Evolutionary conservation across 2,888 invertebrate genomes (phyloP).

Genomic region (Pseudeuparius sepicola): DNA sequence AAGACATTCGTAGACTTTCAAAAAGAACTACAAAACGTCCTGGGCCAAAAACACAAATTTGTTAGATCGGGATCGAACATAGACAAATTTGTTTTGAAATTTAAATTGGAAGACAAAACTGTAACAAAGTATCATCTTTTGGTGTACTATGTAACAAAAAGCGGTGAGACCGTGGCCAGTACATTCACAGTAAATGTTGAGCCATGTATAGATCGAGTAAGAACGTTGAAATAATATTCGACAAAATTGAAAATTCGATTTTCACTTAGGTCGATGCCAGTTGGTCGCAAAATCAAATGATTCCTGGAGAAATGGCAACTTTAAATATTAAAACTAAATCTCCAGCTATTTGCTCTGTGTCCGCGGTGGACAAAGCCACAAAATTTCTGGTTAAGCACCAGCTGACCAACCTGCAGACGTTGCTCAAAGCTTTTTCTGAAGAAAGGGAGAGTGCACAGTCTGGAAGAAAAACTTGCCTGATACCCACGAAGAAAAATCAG

Average conservation of each 20-base stretch:
- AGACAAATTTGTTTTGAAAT: constrained; percentile 39
- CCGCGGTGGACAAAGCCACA: constrained; percentile 48
- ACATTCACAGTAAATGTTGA: constrained; percentile 43
- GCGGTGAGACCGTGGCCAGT: constrained; percentile 48
- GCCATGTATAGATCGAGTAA: constrained; percentile 41
- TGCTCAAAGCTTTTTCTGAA: constrained; percentile 28
- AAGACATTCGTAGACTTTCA: constrained; percentile 26
- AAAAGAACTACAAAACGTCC: constrained; percentile 28
- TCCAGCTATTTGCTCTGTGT: constrained; percentile 47
- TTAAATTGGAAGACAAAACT: constrained; percentile 41
- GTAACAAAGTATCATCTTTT: constrained; percentile 42
- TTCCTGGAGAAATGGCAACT: constrained; percentile 43
- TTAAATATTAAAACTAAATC: constrained; percentile 43
- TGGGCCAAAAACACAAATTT: constrained; percentile 31
- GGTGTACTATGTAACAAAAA: constrained; percentile 44
- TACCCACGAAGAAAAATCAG: constrained; percentile 23
- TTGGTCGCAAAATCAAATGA: constrained; percentile 40
- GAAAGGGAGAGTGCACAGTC: constrained; percentile 26
- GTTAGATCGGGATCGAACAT: constrained; percentile 25
- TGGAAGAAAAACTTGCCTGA: constrained; percentile 26
- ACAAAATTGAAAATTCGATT: too few species aligned
- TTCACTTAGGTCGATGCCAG: constrained; percentile 36
- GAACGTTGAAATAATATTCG: too few species aligned
- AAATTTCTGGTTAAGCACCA: constrained; percentile 34
- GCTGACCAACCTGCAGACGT: constrained; percentile 22